Base-by-base conservation (phyloP, 2,113 vertebrate species). In the Uria lomvia region DNA sequence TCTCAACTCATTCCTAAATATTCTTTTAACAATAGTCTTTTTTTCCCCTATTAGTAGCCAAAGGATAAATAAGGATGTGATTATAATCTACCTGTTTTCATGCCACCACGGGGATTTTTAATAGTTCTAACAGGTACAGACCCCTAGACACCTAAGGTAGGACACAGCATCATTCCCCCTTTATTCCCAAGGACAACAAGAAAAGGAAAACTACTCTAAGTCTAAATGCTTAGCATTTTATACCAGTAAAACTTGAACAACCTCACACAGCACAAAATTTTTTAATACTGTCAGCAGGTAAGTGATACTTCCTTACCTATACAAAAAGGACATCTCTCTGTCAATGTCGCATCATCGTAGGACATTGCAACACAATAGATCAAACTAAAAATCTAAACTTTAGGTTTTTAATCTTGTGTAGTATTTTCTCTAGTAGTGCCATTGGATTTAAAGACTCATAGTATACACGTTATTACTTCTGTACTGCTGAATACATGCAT, bases 381-480 rank as follows among this genome's bases (percentile, higher is more conserved):
- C n/a, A 62, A 77, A 45, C 8, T 1, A 6, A 63, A 90, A 66
- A 86, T 5, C 15, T 47, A 55, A 80, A 77, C 10, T n/a, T 82
- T 1, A 27, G 5, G 1, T 27, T 67, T 83, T 86, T 52, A 63
- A 59, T 63, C 49, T 40, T 42, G 4, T 17, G 4, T 12, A 43
- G 11, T 20, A 24, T 77, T 77, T 86, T 74, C 23, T 77, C 9
- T 34, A 50, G 29, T 24, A 88, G 52, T 13, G 15, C 3, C 63
- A 74, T 0, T 50, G 32, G 47, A 30, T 80, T 86, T 90, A 80
- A 76, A 77, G 78, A 70, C n/a, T 83, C 23, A 17, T 9, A 40
- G 7, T 32, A 24, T 50, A 52, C 12, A 19, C 0, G 0, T 76
- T 76, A 45, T 53, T 58, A 18, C 8, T 26, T 52, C 67, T 34